Percentiles rank a stretch among this genome's conserved stretches.
phyloP scores from a whole-genome alignment of 2,888 invertebrate species.

The Lissocephala sabroskyi region DNA sequence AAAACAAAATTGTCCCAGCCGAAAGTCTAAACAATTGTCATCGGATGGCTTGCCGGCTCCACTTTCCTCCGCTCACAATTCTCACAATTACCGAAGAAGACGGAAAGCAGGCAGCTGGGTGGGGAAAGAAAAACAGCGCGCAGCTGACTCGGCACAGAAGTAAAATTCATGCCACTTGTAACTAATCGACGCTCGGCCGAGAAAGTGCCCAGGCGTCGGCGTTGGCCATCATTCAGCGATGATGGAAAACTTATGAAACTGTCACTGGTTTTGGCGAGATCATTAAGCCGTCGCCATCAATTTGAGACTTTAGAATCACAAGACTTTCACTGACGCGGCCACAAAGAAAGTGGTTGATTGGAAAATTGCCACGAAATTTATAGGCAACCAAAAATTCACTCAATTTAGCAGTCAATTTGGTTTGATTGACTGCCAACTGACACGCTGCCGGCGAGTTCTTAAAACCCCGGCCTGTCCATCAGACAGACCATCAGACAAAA shows the following conservation, averaged over 20 bases:
- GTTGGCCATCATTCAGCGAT: too few relatives aligned
- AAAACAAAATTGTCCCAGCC: too few relatives aligned
- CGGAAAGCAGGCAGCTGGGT: neutral
- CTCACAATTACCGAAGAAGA: constrained; percentile 59
- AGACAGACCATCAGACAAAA: constrained; percentile 8
- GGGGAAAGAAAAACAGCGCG: constrained; percentile 16
- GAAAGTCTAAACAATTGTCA: constrained; percentile 40
- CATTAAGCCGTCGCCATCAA: constrained; percentile 49
- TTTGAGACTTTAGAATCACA: constrained; percentile 47
- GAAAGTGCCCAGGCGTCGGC: constrained; percentile 38
- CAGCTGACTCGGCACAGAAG: neutral
- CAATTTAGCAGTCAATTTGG: constrained; percentile 24
- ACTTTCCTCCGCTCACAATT: constrained; percentile 49
- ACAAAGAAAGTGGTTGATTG: constrained; percentile 48
- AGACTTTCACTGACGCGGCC: constrained; percentile 28
- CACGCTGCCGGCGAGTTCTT: too few relatives aligned
- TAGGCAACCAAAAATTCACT: neutral
- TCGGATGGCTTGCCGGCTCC: constrained; percentile 43
- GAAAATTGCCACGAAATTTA: constrained; percentile 32
- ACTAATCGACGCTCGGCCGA: constrained; percentile 55
- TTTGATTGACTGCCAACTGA: constrained; percentile 23
- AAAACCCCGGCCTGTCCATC: neutral
- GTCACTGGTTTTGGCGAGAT: constrained; percentile 57
- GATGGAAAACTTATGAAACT: constrained; percentile 51
- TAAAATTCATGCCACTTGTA: constrained; percentile 48